These are phyloP conservation scores for Malacoraja senta DNA, from an alignment of 2,797 vertebrate species.

Conservation along the genomic window DNA sequence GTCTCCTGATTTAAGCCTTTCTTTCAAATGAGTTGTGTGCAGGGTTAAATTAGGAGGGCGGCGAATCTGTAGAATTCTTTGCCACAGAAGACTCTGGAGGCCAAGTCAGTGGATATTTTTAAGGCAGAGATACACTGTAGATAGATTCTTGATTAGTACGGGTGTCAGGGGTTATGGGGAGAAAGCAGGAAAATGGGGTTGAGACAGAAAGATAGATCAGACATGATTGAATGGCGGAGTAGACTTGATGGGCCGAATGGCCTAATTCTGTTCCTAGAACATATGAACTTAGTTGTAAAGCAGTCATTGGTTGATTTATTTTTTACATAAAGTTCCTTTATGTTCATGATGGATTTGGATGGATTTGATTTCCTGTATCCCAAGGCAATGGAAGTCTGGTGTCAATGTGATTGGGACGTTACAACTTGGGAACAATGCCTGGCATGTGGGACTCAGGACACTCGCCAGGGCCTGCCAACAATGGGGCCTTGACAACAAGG, in stretches of 20 bases:
- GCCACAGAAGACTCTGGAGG: too few relatives aligned
- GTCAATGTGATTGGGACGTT: background rate
- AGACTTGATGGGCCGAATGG: too few relatives aligned
- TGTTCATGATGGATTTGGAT: background rate
- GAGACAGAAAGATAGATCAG: too few relatives aligned
- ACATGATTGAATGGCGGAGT: too few relatives aligned
- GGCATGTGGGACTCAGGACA: background rate
- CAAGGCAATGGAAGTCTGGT: background rate
- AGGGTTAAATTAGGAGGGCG: too few relatives aligned
- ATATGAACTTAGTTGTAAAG: background rate
- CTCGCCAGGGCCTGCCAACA: background rate
- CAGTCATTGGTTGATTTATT: slow-evolving; percentile 15
- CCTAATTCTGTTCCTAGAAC: too few relatives aligned
- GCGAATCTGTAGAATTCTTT: too few relatives aligned
- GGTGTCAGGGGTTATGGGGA: too few relatives aligned
- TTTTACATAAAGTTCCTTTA: background rate
- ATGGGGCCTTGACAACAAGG: background rate
- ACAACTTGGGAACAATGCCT: background rate
- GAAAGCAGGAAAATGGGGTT: too few relatives aligned
- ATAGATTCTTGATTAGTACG: too few relatives aligned
- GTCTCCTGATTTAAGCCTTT: background rate
- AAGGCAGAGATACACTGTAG: too few relatives aligned
- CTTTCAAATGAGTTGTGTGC: background rate
- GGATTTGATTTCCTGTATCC: background rate
- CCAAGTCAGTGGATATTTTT: too few relatives aligned